Evolutionary conservation across 2,888 invertebrate genomes (phyloP), one percentile per base, ranked within the genome.

Genomic region (Linnaemya tessellans): DNA sequence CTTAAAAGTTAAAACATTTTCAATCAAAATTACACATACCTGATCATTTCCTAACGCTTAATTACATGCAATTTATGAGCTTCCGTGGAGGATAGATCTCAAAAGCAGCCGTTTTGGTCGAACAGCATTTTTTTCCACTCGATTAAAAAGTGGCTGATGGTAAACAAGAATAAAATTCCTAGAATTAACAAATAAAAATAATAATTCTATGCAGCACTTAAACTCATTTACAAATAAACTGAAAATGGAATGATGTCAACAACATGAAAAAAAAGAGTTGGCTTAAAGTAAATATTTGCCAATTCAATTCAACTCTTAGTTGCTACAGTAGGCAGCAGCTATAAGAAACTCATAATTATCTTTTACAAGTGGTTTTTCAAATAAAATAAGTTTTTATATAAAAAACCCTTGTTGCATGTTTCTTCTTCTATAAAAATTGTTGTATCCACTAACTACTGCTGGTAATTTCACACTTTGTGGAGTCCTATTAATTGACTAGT

Each of bases 241-340:
- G 18, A 54, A 71, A 67, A 38, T 20, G 13, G n/a, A 81, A 78
- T 81, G 80, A 81, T 84, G 84, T 81, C 80, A 80, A 80, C 71
- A 67, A 25, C 18, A 46, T 75, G 62, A 30, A 80, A 75, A 30
- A 60, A 30, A 64, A 64, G 25, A 68, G 54, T 54, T 78, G 77
- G 67, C 56, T 73, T 54, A 56, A 73, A 56, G 43, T 51, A 78
- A 84, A 84, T 84, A 81, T 84, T 84, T 84, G 73, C 77, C 60
- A 77, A 77, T 73, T 84, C 71, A 77, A 43, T 77, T 56, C 11
- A 62, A 43, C 11, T 35, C 8, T 74, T 10, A 62, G 4, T 74
- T 13, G 54, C 65, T 51, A 62, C 56, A 65, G 68, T 60, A 38
- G 5, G 4, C 38, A 3, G 18, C 11, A 18, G 60, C 18, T 60